Evolutionary conservation across 2,797 vertebrate genomes (phyloP), one percentile per base, ranked within the genome.

Genomic region (Acanthurus lineatus): DNA sequence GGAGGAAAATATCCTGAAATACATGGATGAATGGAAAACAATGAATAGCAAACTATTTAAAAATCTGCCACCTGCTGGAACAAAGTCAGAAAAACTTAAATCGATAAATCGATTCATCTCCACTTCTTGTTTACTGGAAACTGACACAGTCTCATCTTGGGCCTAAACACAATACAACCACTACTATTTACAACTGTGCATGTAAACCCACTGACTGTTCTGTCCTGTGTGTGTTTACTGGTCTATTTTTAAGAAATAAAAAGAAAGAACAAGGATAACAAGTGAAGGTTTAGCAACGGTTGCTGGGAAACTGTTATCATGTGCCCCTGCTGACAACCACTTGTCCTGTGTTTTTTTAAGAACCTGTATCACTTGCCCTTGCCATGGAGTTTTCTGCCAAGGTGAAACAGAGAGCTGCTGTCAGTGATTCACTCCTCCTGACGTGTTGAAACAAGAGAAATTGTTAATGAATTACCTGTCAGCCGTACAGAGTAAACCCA

Each of bases 241-340:
- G 3, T 54, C 12, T 54, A 68, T 76, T 83, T 68, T 20, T 77
- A 48, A 69, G 48, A 47, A 54, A 66, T 19, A 51, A 53, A 71
- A 75, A 52, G 12, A 63, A 61, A 48, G 35, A 47, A 14, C 25
- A 45, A 32, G 15, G 10, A 32, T 40, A 62, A 68, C n/a, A 53
- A 20, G 9, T 17, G 57, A 4, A 22, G 61, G 54, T 70, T 70
- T 63, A 74, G 49, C 38, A 28, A 58, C 12, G 5, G 73, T 80
- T 86, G 71, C 83, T 12, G 22, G 65, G 73, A 69, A 80, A 86
- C 83, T 40, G 71, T 62, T 68, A 73, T 57, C 25, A 76, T 68
- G 44, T 60, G 19, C 52, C 52, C 20, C 68, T 32, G 63, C 56
- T 35, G 16, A 73, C 71, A 85, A 68, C 59, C 73, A 66, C 60